A percentile compares a stretch with the other conserved stretches of the same genome.
Evolutionary conservation across 2,888 invertebrate species (phyloP).

Genomic region (Pogonocherus hispidulus): DNA sequence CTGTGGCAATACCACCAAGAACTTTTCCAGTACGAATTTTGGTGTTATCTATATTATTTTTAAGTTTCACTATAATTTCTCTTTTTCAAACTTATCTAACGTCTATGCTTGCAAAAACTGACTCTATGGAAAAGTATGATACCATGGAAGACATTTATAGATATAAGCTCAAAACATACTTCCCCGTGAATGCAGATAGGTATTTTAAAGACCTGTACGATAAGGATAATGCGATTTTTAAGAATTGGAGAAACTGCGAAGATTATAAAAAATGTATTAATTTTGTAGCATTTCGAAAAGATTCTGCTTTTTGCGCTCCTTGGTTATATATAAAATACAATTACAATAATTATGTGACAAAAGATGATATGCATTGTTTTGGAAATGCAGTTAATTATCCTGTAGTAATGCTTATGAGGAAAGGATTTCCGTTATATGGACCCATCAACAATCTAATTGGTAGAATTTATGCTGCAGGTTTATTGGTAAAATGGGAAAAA

Average conservation of each 20-base stretch:
- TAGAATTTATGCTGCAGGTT: slow-evolving; percentile 54
- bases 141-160: slow-evolving; percentile 52
- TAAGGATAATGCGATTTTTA: slow-evolving; percentile 14
- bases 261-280: slow-evolving; percentile 52
- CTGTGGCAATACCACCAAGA: slow-evolving; percentile 52
- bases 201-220: slow-evolving; percentile 46
- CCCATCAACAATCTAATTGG: slow-evolving; percentile 55
- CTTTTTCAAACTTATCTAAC: slow-evolving; percentile 55
- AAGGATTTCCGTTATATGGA: slow-evolving; percentile 58
- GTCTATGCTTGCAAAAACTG: slow-evolving; percentile 51
- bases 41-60: slow-evolving; percentile 49
- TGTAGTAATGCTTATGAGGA: slow-evolving; percentile 59
- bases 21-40: slow-evolving; percentile 45
- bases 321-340: slow-evolving; percentile 56
- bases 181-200: slow-evolving; percentile 45
- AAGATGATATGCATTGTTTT: slow-evolving; percentile 53
- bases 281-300: slow-evolving; percentile 49
- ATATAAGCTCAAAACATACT: slow-evolving; percentile 51
- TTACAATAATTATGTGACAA: slow-evolving; percentile 52
- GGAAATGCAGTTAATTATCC: slow-evolving; percentile 58
- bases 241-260: slow-evolving; percentile 44
- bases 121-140: slow-evolving; percentile 53
- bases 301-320: slow-evolving; percentile 53
- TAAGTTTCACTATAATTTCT: slow-evolving; percentile 51
- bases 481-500: slow-evolving; percentile 43